Base-by-base conservation (phyloP, 2,797 vertebrate species). In the Tenualosa ilisha region DNA sequence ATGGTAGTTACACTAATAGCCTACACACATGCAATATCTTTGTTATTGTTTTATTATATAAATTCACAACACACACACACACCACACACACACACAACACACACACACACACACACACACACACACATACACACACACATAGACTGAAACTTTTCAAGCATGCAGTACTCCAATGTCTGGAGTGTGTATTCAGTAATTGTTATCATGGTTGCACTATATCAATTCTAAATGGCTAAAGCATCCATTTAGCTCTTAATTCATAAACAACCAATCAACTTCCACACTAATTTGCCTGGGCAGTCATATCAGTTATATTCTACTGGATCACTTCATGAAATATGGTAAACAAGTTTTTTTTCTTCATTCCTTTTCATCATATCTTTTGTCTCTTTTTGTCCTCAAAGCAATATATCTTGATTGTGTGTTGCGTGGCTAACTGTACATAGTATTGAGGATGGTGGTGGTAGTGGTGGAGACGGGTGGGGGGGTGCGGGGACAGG, bases 161-260 rank as follows among this genome's bases (percentile, higher is more conserved):
- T 79, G 72, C 72, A 79, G 72, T 79, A 5, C 72, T 79, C 72
- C 72, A 79, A 9, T 6, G 72, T 22, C 83, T 84, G 63, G 61
- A 31, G 43, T 83, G 17, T 75, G 37, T 84, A 8, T 26, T 83
- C 11, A 91, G 91, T 85, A 86, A 11, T 89, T 91, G 83, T 90
- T 87, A 5, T 92, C 83, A 46, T 88, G 61, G 50, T 94, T 93
- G 2, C 90, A 92, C 40, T 82, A 85, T 46, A 81, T 68, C 40
- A n/a, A 82, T 20, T 26, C n/a, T 82, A 82, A 51, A 79, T 79
- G 72, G 53, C 50, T 51, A 51, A 8, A 91, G 92, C 83, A 93
- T 94, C 81, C 93, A 54, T 51, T 15, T 82, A 54, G 50, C 81
- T 54, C 50, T 15, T 31, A 82, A 54, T 5, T 11, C 65, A 37